Conservation (phyloP, 1,140 invertebrate species). For the Arctopsyche grandis region DNA sequence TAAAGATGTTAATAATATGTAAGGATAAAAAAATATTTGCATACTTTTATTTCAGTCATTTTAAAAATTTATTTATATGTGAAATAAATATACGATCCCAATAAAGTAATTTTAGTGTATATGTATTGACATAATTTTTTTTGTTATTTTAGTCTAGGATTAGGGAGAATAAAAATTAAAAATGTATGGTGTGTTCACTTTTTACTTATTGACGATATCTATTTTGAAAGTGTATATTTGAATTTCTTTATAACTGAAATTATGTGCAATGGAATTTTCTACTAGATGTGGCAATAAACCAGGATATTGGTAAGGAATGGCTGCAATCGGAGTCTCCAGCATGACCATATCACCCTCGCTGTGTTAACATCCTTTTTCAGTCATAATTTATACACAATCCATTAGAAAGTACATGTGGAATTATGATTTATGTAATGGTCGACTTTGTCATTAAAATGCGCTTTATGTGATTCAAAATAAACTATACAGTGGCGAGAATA, state of each 20-base stretch:
- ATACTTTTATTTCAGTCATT: slow-evolving; percentile 7
- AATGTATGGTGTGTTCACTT: slow-evolving; percentile 45
- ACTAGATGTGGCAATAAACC: slow-evolving; percentile 26
- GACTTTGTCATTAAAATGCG: slow-evolving; percentile 54
- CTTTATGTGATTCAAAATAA: slow-evolving; percentile 55
- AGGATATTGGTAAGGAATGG: slow-evolving; percentile 31
- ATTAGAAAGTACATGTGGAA: slow-evolving; percentile 30
- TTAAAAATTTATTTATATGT: slow-evolving; percentile 8
- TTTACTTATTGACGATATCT: slow-evolving; percentile 41
- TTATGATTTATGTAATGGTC: slow-evolving; percentile 46
- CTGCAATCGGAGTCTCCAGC: neutral
- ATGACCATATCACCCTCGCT: slow-evolving; percentile 19
- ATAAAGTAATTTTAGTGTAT: slow-evolving; percentile 21
- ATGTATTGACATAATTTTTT: slow-evolving; percentile 31
- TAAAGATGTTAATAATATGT: neutral
- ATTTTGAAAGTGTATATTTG: slow-evolving; percentile 40
- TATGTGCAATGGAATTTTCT: slow-evolving; percentile 37
- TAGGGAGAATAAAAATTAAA: slow-evolving; percentile 21
- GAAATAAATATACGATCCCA: neutral
- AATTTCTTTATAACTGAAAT: slow-evolving; percentile 33
- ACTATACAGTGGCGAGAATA: slow-evolving; percentile 54
- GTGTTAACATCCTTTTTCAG: slow-evolving; percentile 4
- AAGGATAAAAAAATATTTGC: neutral
- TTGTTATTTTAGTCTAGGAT: slow-evolving; percentile 36
- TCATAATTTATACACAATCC: slow-evolving; percentile 27